phyloP scores from a whole-genome alignment of 2,113 vertebrate species.

The Poeciliopsis occidentalis region DNA sequence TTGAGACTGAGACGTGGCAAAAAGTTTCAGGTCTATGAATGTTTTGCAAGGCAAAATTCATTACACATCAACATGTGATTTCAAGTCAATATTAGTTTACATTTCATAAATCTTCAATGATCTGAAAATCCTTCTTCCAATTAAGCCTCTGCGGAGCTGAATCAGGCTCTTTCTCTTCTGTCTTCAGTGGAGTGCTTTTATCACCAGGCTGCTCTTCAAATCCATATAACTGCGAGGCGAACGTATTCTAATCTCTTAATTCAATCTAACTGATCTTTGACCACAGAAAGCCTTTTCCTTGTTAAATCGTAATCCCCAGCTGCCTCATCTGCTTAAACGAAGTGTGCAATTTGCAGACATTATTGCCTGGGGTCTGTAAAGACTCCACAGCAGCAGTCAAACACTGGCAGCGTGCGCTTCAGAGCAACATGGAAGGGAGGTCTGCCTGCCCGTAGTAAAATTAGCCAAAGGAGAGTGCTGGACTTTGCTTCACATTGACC shows the following conservation, averaged over 20 bases:
- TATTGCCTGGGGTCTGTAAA: constrained; percentile 55
- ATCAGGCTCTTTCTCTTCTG: constrained; percentile 51
- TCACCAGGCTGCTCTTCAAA: constrained; percentile 60
- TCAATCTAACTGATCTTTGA: constrained; percentile 78
- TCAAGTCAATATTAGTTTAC: constrained; percentile 24
- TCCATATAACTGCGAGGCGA: constrained; percentile 65
- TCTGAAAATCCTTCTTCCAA: constrained; percentile 54
- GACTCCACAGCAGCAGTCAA: constrained; percentile 56
- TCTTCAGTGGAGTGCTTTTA: constrained; percentile 60
- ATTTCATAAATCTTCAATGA: constrained; percentile 48
- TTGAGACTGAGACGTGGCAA: neutral
- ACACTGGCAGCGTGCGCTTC: constrained; percentile 68
- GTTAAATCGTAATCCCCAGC: constrained; percentile 74
- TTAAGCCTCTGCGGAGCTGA: constrained; percentile 58
- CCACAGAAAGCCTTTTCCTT: constrained; percentile 70
- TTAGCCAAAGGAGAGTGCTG: constrained; percentile 60
- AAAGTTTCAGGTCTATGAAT: neutral
- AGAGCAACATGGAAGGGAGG: constrained; percentile 55
- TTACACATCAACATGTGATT: neutral
- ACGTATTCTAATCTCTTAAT: constrained; percentile 79
- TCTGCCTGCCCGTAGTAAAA: constrained; percentile 54
- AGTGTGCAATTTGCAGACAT: constrained; percentile 79
- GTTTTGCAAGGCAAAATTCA: neutral
- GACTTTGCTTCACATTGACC: constrained; percentile 68
- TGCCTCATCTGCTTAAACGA: constrained; percentile 71